Evolutionary conservation across 1,140 invertebrate genomes (phyloP).

Genomic region (Heliconius melpomene): DNA sequence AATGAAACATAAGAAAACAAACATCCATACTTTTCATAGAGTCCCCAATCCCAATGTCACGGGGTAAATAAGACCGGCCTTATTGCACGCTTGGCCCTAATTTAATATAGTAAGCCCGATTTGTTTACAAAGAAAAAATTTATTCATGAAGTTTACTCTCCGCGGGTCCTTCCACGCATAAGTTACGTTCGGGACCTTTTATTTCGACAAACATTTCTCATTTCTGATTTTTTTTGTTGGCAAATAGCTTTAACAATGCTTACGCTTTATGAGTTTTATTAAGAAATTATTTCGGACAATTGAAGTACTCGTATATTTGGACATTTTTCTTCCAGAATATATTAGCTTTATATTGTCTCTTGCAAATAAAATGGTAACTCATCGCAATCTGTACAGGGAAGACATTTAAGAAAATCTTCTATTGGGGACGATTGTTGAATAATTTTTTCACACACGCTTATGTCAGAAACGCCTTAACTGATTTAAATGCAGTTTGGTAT

Average conservation of each 20-base stretch:
- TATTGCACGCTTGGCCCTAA: conserved; percentile 54
- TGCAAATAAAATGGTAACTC: too few species aligned
- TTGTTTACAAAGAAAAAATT: conserved; percentile 79
- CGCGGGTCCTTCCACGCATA: conserved; percentile 58
- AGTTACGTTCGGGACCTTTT: conserved; percentile 53
- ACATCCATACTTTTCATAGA: background rate
- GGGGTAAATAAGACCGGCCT: conserved; percentile 15
- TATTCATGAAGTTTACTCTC: conserved; percentile 78
- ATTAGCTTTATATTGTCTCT: too few species aligned
- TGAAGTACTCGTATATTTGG: background rate
- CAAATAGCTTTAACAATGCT: conserved; percentile 11
- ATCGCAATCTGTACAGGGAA: too few species aligned
- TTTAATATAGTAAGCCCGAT: conserved; percentile 73
- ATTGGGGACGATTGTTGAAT: too few species aligned
- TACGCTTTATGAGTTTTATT: conserved; percentile 9
- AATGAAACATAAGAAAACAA: background rate
- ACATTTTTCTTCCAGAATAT: background rate
- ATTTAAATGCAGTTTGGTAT: too few species aligned
- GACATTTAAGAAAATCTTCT: too few species aligned
- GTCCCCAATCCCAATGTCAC: conserved; percentile 9
- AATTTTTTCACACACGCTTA: too few species aligned
- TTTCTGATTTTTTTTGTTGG: conserved; percentile 31
- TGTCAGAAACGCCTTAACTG: too few species aligned
- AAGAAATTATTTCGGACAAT: background rate
- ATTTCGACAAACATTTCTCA: conserved; percentile 44